A percentile compares a stretch with the other conserved stretches of the same genome.
Evolutionary conservation across 1,140 invertebrate species (phyloP).

Genomic region (Eulimnadia texana): DNA sequence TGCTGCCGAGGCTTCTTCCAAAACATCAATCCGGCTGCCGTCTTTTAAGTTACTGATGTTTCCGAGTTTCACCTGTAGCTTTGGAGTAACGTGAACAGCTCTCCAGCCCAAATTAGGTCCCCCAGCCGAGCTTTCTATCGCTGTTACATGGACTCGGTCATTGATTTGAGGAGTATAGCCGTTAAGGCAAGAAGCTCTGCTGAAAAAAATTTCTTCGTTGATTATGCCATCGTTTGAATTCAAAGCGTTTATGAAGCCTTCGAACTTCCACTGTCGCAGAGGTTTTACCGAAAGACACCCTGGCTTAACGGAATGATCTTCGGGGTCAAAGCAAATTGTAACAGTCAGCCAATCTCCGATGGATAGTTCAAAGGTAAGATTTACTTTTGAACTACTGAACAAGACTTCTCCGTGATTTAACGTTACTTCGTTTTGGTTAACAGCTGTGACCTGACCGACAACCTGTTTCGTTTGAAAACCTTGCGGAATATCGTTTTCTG

Average conservation of each 20-base stretch:
- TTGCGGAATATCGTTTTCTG: not conserved
- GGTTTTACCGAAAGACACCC: conserved; percentile 3
- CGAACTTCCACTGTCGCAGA: conserved; percentile 13
- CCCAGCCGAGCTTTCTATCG: not conserved
- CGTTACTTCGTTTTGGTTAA: not conserved
- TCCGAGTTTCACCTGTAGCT: no score
- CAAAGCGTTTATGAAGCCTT: conserved; percentile 11
- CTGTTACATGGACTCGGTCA: not conserved
- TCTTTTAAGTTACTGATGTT: no score
- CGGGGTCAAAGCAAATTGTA: conserved; percentile 8
- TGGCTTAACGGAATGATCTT: not conserved
- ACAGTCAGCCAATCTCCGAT: conserved; percentile 13
- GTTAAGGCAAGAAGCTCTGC: not conserved
- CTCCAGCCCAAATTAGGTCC: conserved; percentile 1
- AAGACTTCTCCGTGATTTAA: conserved; percentile 8
- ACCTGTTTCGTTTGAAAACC: not conserved
- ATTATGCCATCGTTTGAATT: conserved; percentile 9
- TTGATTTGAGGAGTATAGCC: not conserved
- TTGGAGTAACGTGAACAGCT: not conserved
- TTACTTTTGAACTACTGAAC: not conserved
- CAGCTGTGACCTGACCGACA: conserved; percentile 1
- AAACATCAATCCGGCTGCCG: not conserved
- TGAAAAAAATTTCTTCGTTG: conserved; percentile 17
- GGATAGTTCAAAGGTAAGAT: not conserved
- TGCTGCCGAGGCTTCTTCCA: not conserved